Evolutionary conservation across 2,888 invertebrate species (phyloP).

Genomic region (Bombylius major): DNA sequence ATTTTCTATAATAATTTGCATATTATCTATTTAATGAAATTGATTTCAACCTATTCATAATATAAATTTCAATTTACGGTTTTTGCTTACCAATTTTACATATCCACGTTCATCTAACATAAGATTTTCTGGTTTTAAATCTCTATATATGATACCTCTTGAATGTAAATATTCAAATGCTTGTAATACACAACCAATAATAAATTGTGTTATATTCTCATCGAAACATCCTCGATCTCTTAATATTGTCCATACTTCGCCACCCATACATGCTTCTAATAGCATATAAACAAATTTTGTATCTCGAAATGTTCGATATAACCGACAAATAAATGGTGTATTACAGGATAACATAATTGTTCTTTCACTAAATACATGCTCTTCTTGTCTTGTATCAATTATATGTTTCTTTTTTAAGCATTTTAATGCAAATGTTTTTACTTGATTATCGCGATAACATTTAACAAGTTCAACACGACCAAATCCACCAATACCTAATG

Average conservation of each 20-base stretch:
- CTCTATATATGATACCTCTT: conserved; percentile 72
- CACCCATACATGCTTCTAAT: conserved; percentile 88
- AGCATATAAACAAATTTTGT: conserved; percentile 86
- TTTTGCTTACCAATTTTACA: conserved; percentile 61
- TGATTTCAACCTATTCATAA: too few species aligned
- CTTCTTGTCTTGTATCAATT: conserved; percentile 78
- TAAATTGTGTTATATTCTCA: conserved; percentile 72
- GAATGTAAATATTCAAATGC: conserved; percentile 84
- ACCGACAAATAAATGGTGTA: conserved; percentile 43
- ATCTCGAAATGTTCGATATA: conserved; percentile 83
- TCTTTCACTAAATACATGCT: conserved; percentile 80
- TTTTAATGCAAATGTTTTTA: conserved; percentile 65
- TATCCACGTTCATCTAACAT: conserved; percentile 76
- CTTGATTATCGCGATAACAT: conserved; percentile 40
- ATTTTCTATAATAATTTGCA: background rate
- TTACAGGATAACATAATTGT: conserved; percentile 63
- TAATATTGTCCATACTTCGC: conserved; percentile 87
- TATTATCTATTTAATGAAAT: too few species aligned
- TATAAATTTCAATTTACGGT: background rate
- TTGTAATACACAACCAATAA: conserved; percentile 84
- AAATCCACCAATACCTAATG: conserved; percentile 86
- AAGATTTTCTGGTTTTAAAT: conserved; percentile 90
- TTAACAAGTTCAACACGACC: conserved; percentile 74
- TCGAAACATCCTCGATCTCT: conserved; percentile 75
- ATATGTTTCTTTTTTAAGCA: conserved; percentile 82